Evolutionary conservation across 2,888 invertebrate species (phyloP).

Genomic region (Lochmaea capreae): DNA sequence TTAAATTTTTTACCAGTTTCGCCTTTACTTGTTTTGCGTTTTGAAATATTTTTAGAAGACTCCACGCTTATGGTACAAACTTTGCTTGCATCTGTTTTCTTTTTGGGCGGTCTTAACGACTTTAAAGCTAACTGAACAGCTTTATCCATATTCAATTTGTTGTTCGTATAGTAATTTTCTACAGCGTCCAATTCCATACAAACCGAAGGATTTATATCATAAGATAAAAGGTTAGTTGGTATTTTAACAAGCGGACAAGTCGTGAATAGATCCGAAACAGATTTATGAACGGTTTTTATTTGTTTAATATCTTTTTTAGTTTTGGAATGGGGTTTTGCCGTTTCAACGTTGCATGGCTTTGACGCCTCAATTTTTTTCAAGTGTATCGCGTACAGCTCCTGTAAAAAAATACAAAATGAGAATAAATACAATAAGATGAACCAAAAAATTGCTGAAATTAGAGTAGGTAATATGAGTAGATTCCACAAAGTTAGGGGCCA

Average conservation of each 20-base stretch:
- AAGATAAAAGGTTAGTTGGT: neutral
- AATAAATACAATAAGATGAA: neutral
- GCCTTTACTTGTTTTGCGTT: neutral
- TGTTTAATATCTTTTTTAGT: neutral
- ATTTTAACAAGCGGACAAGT: conserved; percentile 2
- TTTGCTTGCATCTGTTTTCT: neutral
- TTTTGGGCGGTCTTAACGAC: neutral
- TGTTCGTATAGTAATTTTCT: conserved; percentile 9
- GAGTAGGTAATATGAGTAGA: no score
- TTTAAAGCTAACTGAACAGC: neutral
- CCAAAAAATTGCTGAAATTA: no score
- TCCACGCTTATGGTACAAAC: neutral
- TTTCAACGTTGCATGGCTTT: neutral
- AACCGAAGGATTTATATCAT: conserved; percentile 2
- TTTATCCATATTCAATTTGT: conserved; percentile 10
- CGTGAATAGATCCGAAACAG: neutral
- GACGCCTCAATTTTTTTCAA: neutral
- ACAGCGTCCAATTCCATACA: conserved; percentile 17
- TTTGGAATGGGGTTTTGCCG: neutral
- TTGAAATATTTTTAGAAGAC: neutral
- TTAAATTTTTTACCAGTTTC: neutral
- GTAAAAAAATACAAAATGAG: conserved; percentile 12
- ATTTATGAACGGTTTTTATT: neutral
- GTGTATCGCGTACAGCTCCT: conserved; percentile 8
- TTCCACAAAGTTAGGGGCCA: no score